Evolutionary conservation across 2,797 vertebrate genomes (phyloP).

Genomic region (Telmatherina bonti): DNA sequence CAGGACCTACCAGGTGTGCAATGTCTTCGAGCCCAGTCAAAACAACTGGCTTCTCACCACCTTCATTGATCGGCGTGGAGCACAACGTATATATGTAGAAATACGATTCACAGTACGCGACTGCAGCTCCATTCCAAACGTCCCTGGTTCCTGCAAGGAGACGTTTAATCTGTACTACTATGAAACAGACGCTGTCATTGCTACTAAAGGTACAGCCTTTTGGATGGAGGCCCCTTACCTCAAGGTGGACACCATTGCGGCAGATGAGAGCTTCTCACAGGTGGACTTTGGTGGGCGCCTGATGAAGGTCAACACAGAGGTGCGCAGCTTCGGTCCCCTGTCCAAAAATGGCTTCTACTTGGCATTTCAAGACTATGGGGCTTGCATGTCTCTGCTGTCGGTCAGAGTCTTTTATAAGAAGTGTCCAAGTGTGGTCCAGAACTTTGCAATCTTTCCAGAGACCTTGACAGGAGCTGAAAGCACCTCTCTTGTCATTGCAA

Average conservation of each 20-base stretch:
- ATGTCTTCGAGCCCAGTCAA: conserved; percentile 97
- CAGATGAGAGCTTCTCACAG: conserved; percentile 98
- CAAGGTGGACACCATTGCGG: conserved; percentile 98
- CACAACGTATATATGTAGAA: conserved; percentile 97
- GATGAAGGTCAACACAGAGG: conserved; percentile 98
- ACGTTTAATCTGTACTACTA: conserved; percentile 99
- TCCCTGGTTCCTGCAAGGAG: conserved; percentile 98
- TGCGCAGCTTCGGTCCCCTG: conserved; percentile 95
- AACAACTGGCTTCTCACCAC: conserved; percentile 99
- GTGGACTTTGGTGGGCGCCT: conserved; percentile 97
- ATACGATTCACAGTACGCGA: conserved; percentile 98
- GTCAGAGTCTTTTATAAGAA: conserved; percentile 98
- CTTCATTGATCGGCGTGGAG: conserved; percentile 92
- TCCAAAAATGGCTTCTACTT: conserved; percentile 97
- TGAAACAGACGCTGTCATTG: conserved; percentile 94
- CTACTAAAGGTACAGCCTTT: conserved; percentile 95
- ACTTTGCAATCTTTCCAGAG: conserved; percentile 97
- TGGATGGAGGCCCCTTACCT: conserved; percentile 99
- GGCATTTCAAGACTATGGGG: conserved; percentile 98
- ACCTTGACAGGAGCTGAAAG: conserved; percentile 98
- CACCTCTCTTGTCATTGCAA: conserved; percentile 95
- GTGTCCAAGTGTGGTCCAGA: conserved; percentile 97
- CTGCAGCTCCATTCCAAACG: conserved; percentile 98
- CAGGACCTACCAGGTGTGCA: conserved; percentile 98
- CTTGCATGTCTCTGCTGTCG: conserved; percentile 97